These are phyloP conservation scores for Ptycholaimellus sp. DNA, from an alignment of 2,888 invertebrate species.

Conservation along the genomic window DNA sequence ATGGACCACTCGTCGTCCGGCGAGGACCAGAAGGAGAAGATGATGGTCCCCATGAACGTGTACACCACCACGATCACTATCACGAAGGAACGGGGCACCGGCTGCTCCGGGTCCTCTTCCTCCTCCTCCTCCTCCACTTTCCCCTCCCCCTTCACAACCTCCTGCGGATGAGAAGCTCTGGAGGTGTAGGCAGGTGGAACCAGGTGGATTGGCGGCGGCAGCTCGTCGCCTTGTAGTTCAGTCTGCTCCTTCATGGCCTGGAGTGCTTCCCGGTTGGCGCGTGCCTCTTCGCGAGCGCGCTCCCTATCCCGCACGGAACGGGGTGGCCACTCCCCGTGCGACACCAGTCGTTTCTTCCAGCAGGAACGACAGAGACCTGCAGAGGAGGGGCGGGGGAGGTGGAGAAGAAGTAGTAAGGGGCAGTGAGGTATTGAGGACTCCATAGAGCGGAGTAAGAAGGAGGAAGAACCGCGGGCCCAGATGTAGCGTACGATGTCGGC, in stretches of 20 bases:
- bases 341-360: not conserved
- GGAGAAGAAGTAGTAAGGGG: not conserved
- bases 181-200: too few species aligned
- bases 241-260: too few species aligned
- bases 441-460: too few species aligned
- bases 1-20: conserved; percentile 73
- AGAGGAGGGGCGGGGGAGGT: not conserved
- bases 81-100: conserved; percentile 38
- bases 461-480: too few species aligned
- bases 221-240: too few species aligned
- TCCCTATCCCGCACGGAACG: not conserved
- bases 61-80: conserved; percentile 59
- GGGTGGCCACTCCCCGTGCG: too few species aligned
- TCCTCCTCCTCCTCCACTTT: not conserved
- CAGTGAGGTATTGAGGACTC: too few species aligned
- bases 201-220: too few species aligned
- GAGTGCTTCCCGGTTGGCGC: not conserved
- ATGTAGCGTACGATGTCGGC: not conserved
- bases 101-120: not conserved
- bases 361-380: not conserved
- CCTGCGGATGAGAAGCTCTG: too few species aligned
- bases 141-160: not conserved
- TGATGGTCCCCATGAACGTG: conserved; percentile 58
- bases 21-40: conserved; percentile 58
- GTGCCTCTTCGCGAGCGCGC: not conserved